Base-by-base conservation (phyloP, 2,888 invertebrate species). In the Tanytarsus gracilentus region DNA sequence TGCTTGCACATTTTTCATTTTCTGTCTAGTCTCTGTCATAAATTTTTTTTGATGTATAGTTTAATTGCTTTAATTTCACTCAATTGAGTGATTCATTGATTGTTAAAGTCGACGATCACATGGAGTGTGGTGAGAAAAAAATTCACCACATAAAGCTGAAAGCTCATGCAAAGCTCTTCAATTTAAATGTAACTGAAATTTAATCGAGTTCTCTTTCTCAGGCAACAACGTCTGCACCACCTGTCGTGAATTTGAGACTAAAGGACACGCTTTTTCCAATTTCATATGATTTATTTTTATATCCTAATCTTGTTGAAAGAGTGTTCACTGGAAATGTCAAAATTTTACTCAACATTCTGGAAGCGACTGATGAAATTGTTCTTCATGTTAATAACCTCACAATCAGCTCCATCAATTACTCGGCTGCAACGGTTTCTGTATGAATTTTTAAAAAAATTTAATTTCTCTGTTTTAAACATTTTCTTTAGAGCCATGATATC, bases 241-340 rank as follows among this genome's bases (percentile, higher is more conserved):
- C n/a, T n/a, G n/a, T n/a, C n/a, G 3, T 3, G 33, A 70, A 75
- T 61, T 75, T 77, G 62, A 72, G 82, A 6, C 70, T 90, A 9
- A 83, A 86, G 1, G 72, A 70, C 30, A 69, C 77, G 39, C 72
- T 85, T 1, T 68, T 73, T 27, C 89, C 90, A 0, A 66, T 70
- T 16, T 77, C 81, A 63, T 91, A 91, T 69, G 80, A 84, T 65
- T 72, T 91, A 3, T 76, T 74, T 53, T 71, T 90, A 29, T 74
- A 79, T 67, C 89, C 90, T 0, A 73, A 86, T 66, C 73, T 86
- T 5, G 70, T 77, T 63, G 68, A 77, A 66, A 79, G 78, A 62
- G 68, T 66, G 9, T 83, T 80, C 65, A 66, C 64, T 48, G 89
- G 87, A 11, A 74, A 71, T 55, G 79, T 82, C 0, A 67, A 64